Conservation (phyloP, 53 echinoderm and acorn worm species). For the Echinometra lucunter region DNA sequence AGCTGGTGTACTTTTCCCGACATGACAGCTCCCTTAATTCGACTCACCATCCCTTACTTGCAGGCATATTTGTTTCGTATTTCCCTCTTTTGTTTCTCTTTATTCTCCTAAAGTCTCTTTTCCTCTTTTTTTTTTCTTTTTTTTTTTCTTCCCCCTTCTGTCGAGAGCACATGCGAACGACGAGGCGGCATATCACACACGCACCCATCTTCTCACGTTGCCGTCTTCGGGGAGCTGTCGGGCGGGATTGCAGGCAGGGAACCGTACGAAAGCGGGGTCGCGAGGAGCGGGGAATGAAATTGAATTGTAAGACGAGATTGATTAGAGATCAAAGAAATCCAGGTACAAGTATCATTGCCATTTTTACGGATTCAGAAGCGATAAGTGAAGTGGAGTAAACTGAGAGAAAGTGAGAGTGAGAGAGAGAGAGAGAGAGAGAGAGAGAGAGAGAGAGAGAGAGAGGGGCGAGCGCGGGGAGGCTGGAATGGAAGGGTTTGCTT, state of each 20-base stretch:
- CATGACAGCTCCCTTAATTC: constrained; percentile 43
- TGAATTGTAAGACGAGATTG: constrained; percentile 52
- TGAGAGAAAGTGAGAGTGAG: not conserved
- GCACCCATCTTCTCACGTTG: constrained; percentile 43
- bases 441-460: no score
- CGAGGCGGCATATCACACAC: constrained; percentile 43
- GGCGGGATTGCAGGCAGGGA: constrained; percentile 26
- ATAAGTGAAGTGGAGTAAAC: not conserved
- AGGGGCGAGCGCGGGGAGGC: no score
- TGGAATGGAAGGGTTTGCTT: no score
- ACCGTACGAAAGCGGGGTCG: constrained; percentile 31
- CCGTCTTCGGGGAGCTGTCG: constrained; percentile 53
- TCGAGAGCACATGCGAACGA: not conserved
- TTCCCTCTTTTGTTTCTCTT: not conserved
- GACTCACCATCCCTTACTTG: not conserved
- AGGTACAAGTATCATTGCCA: not conserved
- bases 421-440: not conserved
- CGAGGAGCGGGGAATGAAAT: constrained; percentile 22
- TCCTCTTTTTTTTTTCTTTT: no score
- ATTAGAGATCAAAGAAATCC: constrained; percentile 4
- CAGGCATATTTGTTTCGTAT: not conserved
- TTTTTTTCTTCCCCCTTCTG: no score
- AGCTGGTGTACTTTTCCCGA: not conserved
- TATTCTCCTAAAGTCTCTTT: not conserved
- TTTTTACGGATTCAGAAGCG: not conserved